Percentiles rank a stretch among this genome's conserved stretches.
Evolutionary conservation across 1,140 invertebrate species (phyloP).

Genomic region (Aphaenogaster ashmeadi): DNA sequence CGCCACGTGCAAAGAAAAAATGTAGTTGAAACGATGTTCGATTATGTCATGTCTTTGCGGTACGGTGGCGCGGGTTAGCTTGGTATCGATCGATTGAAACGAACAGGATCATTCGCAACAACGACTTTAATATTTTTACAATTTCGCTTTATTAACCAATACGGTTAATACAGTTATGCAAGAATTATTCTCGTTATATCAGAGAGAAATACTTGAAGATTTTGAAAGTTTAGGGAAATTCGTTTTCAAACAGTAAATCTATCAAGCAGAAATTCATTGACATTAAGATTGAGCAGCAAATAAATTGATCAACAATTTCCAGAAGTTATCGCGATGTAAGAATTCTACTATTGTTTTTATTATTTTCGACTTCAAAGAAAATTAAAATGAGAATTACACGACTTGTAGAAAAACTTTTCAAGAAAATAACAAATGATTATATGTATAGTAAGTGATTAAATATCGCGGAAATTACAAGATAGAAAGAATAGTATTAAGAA

Average conservation of each 20-base stretch:
- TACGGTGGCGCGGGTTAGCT: neutral
- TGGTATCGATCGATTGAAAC: neutral
- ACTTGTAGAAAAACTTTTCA: neutral
- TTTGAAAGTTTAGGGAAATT: neutral
- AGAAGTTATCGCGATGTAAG: neutral
- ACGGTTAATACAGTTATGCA: neutral
- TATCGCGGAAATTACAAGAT: neutral
- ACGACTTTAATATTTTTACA: neutral
- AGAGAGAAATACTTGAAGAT: neutral
- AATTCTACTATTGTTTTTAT: neutral
- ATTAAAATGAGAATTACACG: neutral
- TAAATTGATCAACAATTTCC: neutral
- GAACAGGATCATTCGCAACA: neutral
- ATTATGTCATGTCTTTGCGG: conserved; percentile 44
- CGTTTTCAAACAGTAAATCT: neutral
- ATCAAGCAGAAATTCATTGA: neutral
- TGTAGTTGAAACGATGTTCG: conserved; percentile 40
- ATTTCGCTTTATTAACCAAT: neutral
- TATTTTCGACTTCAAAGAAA: neutral
- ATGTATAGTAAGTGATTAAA: neutral
- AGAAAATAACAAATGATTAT: neutral
- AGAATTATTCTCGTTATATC: neutral
- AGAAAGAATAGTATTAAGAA: neutral
- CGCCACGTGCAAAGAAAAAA: conserved; percentile 56
- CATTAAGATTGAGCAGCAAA: neutral